Base-by-base conservation (phyloP, 1,140 invertebrate species). In the Penaeus japonicus region DNA sequence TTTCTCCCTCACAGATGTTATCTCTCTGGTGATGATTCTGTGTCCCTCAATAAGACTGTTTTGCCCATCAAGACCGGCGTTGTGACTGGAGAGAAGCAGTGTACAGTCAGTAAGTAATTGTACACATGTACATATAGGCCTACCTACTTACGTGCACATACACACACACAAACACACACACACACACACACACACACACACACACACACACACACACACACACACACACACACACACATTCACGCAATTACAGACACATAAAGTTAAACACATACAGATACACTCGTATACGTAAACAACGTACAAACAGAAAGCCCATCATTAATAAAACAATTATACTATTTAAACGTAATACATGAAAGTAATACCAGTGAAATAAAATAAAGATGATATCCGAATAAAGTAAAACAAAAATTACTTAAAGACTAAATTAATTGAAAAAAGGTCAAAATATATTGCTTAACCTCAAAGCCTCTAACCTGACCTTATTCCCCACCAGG, bases 1-100 rank as follows among this genome's bases (percentile, higher is more conserved):
- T 62, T 59, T 79, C 20, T 24, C 15, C 55, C 57, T 59, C 93
- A 92, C 87, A 91, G 92, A 2, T 94, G 93, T 88, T 94, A 93
- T 89, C 87, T 94, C 27, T 93, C 93, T 90, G 93, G 93, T 1
- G 93, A 94, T 89, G 93, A 94, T 90, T 91, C 92, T 0, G 90
- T 93, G 12, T 93, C 92, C 47, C 90, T 93, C 12, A 92, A 91
- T 89, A 91, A 91, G 85, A 91, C 85, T 12, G 83, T 84, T 57
- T 57, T 91, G n/a, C 85, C 84, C 18, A 39, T 78, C 27, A 87
- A 87, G 70, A 10, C 62, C 2, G 89, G 83, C 0, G 84, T 78
- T 18, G 81, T 91, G 24, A 85, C 35, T 15, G 84, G 79, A 18
- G 84, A 85, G 80, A 87, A 86, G 65, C 86, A 87, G 79, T 88